These are phyloP conservation scores for Balearica regulorum DNA, from an alignment of 2,797 vertebrate genomes.

Conservation along the genomic window DNA sequence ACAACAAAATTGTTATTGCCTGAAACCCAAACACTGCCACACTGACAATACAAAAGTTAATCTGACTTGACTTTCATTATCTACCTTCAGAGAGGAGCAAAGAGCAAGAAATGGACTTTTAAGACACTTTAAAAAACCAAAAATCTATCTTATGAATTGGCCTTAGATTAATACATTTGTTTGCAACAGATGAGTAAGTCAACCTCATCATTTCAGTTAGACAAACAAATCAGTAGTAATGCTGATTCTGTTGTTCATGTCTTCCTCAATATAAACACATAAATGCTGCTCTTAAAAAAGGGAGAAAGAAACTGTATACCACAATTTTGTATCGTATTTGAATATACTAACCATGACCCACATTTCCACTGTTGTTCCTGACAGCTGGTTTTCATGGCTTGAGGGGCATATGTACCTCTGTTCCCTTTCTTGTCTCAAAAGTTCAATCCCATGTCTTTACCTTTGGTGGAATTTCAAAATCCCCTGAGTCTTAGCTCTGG, in stretches of 20 bases:
- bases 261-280: background rate
- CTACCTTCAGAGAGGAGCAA: background rate
- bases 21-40: conserved; percentile 6
- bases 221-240: background rate
- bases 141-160: background rate
- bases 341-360: background rate
- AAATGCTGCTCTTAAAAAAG: background rate
- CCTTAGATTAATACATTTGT: background rate
- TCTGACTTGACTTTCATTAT: background rate
- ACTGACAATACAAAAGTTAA: background rate
- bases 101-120: background rate
- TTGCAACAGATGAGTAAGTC: background rate
- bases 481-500: background rate
- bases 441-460: background rate
- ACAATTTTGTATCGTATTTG: background rate
- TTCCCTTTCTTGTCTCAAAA: background rate
- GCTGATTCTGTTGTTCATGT: background rate
- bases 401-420: background rate
- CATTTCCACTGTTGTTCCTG: background rate
- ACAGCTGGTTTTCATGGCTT: background rate
- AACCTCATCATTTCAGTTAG: background rate
- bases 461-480: background rate
- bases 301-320: background rate
- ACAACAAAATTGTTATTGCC: background rate
- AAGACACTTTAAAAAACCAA: background rate